Conservation (phyloP, 1,140 invertebrate species). For the Sycobia sp. region DNA sequence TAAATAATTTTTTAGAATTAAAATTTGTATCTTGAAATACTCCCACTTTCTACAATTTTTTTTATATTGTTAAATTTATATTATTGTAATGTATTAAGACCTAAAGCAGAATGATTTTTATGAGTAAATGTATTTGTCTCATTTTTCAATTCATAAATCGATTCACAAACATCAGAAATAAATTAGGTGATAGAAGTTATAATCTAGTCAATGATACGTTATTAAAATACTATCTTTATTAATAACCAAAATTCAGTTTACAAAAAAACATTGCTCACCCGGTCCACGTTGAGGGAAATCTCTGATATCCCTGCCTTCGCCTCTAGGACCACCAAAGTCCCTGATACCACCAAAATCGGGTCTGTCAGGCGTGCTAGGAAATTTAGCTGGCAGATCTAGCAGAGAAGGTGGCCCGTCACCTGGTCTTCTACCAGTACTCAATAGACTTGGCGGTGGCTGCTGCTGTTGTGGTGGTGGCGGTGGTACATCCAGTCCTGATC, state of each 20-base stretch:
- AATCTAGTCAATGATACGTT: not conserved
- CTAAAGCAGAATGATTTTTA: no score
- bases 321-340: slow-evolving; percentile 16
- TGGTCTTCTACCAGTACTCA: slow-evolving; percentile 37
- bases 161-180: no score
- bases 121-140: no score
- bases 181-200: not conserved
- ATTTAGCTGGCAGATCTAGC: slow-evolving; percentile 53
- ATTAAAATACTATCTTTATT: no score
- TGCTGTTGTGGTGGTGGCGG: not conserved
- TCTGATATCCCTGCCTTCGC: slow-evolving; percentile 43
- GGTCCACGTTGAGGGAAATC: slow-evolving; percentile 44
- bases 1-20: no score
- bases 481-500: not conserved
- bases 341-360: slow-evolving; percentile 47
- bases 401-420: slow-evolving; percentile 50
- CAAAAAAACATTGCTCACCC: slow-evolving; percentile 34
- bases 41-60: no score
- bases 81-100: no score
- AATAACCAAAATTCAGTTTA: no score
- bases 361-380: slow-evolving; percentile 45
- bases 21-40: no score
- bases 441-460: slow-evolving; percentile 7
- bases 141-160: no score
- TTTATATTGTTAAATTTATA: no score